Base-by-base conservation (phyloP, 2,888 invertebrate species). In the Cataglyphis livida region DNA sequence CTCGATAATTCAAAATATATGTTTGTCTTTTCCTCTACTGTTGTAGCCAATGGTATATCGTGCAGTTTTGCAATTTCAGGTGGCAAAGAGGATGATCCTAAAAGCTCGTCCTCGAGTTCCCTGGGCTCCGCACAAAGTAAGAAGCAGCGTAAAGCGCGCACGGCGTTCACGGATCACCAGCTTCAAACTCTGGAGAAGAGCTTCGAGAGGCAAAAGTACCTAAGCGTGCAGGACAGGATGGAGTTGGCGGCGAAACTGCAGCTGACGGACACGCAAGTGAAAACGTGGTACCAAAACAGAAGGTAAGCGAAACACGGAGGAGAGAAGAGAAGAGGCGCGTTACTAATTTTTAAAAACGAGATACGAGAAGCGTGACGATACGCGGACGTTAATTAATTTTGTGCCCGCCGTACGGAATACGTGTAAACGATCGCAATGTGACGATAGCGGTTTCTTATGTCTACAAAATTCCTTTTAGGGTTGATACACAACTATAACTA, bases 221-320 rank as follows among this genome's bases (percentile, higher is more conserved):
- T 99, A 88, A 98, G 98, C 94, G 98, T 99, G 41, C 99, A 99
- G 94, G 99, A 99, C 95, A 96, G 99, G 89, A 99, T 99, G 98
- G 99, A 99, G 95, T 95, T 99, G 92, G 99, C 99, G 0, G 98
- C 98, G 83, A 98, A 98, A 95, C 96, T 99, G 91, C 98, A 98
- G 92, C 96, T 99, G 83, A 99, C 98, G 62, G 99, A 99, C 95
- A 99, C 99, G 74, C 99, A 99, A 96, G 99, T 99, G 94, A 99
- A 99, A 95, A 99, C 99, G 92, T 99, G 99, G 99, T 99, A 99
- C 95, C 99, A 99, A 95, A 99, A 99, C 95, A 96, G 99, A 96
- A 97, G 99, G 99, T 98, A 95, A 83, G 89, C 59, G 83, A 71
- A 57, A 41, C 51, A 54, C 21, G 41, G 41, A 44, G 15, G 41